These are phyloP conservation scores for Echinometra lucunter DNA, from an alignment of 53 echinoderm and acorn worm species.

Conservation along the genomic window DNA sequence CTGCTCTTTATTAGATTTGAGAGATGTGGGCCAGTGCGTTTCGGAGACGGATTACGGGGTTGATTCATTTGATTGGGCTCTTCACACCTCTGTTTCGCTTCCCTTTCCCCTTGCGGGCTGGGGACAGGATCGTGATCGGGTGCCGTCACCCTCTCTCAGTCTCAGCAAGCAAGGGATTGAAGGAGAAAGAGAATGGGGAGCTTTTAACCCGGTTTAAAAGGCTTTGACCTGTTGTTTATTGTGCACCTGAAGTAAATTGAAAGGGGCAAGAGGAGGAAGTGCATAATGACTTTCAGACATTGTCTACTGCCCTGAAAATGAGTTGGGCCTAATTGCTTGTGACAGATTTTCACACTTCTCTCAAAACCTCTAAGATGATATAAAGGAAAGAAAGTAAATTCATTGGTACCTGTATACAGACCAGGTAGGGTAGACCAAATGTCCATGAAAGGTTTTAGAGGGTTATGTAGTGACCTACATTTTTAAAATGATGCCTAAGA, in stretches of 20 bases:
- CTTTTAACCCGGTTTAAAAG: slow-evolving; percentile 51
- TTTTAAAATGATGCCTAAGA: neutral
- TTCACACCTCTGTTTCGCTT: slow-evolving; percentile 69
- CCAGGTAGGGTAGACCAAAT: neutral
- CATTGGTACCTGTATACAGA: neutral
- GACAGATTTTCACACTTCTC: slow-evolving; percentile 72
- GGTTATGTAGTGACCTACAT: slow-evolving; percentile 15
- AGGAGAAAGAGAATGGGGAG: slow-evolving; percentile 29
- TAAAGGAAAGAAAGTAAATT: slow-evolving; percentile 6
- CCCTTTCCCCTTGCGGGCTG: slow-evolving; percentile 38
- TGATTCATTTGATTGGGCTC: slow-evolving; percentile 57
- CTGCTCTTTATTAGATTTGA: slow-evolving; percentile 26
- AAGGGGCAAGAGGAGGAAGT: slow-evolving; percentile 45
- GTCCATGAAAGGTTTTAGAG: neutral
- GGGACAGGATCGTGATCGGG: neutral
- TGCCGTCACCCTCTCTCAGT: neutral
- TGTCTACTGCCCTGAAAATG: slow-evolving; percentile 36
- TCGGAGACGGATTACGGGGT: slow-evolving; percentile 45
- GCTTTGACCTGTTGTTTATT: slow-evolving; percentile 49
- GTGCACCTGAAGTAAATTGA: slow-evolving; percentile 62
- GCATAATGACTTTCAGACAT: slow-evolving; percentile 45
- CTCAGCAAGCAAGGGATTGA: neutral
- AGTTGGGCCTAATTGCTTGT: slow-evolving; percentile 28
- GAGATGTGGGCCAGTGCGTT: slow-evolving; percentile 69
- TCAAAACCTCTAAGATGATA: slow-evolving; percentile 10